phyloP scores from a whole-genome alignment of 2,888 invertebrate species.

The Ophion costatus region DNA sequence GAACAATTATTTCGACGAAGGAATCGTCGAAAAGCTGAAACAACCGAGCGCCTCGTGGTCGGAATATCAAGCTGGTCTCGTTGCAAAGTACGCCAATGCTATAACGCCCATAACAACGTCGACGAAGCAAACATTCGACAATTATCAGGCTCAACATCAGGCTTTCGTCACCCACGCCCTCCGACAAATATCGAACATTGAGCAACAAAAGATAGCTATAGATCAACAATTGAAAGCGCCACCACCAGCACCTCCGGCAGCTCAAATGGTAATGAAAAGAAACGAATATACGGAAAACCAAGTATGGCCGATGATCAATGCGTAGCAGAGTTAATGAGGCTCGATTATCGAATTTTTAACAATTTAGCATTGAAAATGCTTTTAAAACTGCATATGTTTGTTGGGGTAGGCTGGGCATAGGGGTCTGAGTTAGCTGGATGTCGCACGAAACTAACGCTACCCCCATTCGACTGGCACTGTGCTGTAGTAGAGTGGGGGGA shows the following conservation, averaged over 20 bases:
- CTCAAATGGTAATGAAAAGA: constrained; percentile 68
- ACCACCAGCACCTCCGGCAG: constrained; percentile 84
- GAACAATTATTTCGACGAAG: constrained; percentile 93
- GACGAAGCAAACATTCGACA: constrained; percentile 93
- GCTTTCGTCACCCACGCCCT: constrained; percentile 96
- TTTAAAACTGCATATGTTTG: too few species aligned
- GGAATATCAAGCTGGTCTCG: constrained; percentile 93
- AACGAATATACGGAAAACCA: not conserved
- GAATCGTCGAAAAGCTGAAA: constrained; percentile 93
- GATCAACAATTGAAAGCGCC: constrained; percentile 85
- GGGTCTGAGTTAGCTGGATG: too few species aligned
- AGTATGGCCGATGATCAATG: too few species aligned
- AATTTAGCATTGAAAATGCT: too few species aligned
- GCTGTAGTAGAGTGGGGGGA: too few species aligned
- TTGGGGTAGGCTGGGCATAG: too few species aligned
- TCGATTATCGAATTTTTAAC: too few species aligned
- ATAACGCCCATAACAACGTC: constrained; percentile 91
- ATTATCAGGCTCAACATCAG: constrained; percentile 97
- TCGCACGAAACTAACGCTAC: too few species aligned
- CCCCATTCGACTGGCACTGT: too few species aligned
- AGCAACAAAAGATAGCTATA: constrained; percentile 90
- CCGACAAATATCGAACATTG: constrained; percentile 93
- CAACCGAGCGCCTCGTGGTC: constrained; percentile 95
- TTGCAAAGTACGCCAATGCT: constrained; percentile 91
- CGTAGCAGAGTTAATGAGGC: too few species aligned